Conservation (phyloP, 2,888 invertebrate species). For the Colletes collaris region DNA sequence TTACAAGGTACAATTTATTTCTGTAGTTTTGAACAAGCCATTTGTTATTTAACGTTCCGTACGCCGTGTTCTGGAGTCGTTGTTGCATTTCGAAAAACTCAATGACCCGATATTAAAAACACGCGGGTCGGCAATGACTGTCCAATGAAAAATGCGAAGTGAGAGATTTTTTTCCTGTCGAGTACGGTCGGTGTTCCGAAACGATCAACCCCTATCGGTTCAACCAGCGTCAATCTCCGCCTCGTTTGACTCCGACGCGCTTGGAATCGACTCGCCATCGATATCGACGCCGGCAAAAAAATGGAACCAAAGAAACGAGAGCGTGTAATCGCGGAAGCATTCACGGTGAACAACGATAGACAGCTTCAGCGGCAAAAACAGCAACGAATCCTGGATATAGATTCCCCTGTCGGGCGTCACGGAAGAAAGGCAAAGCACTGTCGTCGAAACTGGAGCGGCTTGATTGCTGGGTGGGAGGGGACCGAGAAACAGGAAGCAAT, state of each 20-base stretch:
- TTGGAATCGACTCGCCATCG: neutral
- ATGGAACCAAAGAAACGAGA: neutral
- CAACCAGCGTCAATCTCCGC: too few species aligned
- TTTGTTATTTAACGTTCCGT: too few species aligned
- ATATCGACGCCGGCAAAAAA: conserved; percentile 6
- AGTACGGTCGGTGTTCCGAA: too few species aligned
- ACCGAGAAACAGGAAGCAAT: conserved; percentile 28
- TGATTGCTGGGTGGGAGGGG: conserved; percentile 47
- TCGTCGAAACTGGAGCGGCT: conserved; percentile 54
- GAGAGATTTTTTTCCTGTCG: too few species aligned
- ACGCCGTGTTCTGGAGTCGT: too few species aligned
- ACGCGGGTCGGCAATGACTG: too few species aligned
- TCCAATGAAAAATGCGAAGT: neutral
- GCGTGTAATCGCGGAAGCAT: conserved; percentile 11
- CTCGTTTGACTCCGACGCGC: too few species aligned
- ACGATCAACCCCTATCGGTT: neutral
- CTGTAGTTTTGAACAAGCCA: too few species aligned
- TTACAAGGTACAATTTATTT: too few species aligned
- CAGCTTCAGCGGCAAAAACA: conserved; percentile 1
- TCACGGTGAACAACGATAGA: conserved; percentile 16
- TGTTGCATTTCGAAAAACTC: too few species aligned
- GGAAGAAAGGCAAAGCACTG: conserved; percentile 33
- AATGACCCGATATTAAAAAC: too few species aligned
- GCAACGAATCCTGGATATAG: conserved; percentile 16
- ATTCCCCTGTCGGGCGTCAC: conserved; percentile 14